Conservation (phyloP, 2,113 vertebrate species). For the Phocoena sinus region DNA sequence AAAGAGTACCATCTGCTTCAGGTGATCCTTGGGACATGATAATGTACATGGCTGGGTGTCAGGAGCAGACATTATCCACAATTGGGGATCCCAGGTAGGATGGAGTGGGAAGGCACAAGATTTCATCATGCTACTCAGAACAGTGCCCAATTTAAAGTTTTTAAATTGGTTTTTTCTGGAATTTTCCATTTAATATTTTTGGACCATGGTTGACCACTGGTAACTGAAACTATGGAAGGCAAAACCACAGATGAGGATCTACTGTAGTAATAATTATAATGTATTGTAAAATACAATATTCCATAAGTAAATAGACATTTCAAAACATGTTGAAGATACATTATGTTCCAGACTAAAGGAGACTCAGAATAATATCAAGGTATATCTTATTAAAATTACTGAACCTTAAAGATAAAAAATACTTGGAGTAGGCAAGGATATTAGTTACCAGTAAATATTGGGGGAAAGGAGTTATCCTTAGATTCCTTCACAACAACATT, state of each 20-base stretch:
- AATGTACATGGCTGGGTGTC: not conserved
- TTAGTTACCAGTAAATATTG: not conserved
- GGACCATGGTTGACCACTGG: not conserved
- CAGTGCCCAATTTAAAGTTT: not conserved
- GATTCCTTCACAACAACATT: not conserved
- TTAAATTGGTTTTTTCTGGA: not conserved
- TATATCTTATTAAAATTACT: not conserved
- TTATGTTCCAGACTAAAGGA: not conserved
- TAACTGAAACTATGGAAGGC: not conserved
- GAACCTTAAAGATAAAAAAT: not conserved
- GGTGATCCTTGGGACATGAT: not conserved
- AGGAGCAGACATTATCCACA: not conserved
- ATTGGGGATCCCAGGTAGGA: not conserved
- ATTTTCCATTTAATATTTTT: not conserved
- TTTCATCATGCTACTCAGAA: not conserved
- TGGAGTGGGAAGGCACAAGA: not conserved
- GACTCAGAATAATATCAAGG: not conserved
- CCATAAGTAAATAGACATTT: not conserved
- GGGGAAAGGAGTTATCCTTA: not conserved
- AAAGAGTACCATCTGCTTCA: not conserved
- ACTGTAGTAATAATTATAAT: not conserved
- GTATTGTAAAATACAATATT: not conserved
- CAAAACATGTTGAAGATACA: not conserved
- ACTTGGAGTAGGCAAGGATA: not conserved
- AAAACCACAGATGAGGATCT: not conserved